Conservation (phyloP, 2,888 invertebrate genomes). For the Pegoplata infirma region DNA sequence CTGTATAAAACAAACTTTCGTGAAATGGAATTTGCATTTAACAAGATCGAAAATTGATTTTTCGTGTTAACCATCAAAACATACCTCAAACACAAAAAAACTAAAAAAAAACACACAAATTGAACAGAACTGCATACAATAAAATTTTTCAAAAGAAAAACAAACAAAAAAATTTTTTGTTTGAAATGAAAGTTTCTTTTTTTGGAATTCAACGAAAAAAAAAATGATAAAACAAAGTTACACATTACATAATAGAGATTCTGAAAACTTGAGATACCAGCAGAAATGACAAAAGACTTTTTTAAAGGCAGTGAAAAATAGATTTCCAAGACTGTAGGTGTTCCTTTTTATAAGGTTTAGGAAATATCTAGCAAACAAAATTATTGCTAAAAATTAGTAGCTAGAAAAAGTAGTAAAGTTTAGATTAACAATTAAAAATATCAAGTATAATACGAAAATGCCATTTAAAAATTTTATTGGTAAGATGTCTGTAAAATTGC, state of each 20-base stretch:
- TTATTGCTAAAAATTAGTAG: too few species aligned
- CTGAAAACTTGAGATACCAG: background rate
- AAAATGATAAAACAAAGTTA: too few species aligned
- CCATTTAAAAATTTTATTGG: too few species aligned
- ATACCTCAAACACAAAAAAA: slow-evolving; percentile 47
- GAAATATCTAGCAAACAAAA: too few species aligned
- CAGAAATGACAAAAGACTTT: too few species aligned
- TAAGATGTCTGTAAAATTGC: too few species aligned
- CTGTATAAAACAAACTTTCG: slow-evolving; percentile 53
- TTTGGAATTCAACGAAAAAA: background rate
- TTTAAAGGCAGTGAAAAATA: too few species aligned
- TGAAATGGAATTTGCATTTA: slow-evolving; percentile 67
- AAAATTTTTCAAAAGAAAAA: slow-evolving; percentile 7
- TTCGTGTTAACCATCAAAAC: slow-evolving; percentile 67
- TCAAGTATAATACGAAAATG: too few species aligned
- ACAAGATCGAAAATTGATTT: slow-evolving; percentile 69
- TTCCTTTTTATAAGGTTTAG: too few species aligned
- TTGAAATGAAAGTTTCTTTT: slow-evolving; percentile 38
- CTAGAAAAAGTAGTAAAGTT: too few species aligned
- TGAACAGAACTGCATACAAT: slow-evolving; percentile 15
- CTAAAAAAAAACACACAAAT: slow-evolving; percentile 6
- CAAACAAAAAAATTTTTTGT: background rate
- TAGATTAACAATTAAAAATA: too few species aligned
- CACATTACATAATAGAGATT: background rate
- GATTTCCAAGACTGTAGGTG: too few species aligned